Evolutionary conservation across 1,140 invertebrate genomes (phyloP).

Genomic region (Cyclina sinensis): DNA sequence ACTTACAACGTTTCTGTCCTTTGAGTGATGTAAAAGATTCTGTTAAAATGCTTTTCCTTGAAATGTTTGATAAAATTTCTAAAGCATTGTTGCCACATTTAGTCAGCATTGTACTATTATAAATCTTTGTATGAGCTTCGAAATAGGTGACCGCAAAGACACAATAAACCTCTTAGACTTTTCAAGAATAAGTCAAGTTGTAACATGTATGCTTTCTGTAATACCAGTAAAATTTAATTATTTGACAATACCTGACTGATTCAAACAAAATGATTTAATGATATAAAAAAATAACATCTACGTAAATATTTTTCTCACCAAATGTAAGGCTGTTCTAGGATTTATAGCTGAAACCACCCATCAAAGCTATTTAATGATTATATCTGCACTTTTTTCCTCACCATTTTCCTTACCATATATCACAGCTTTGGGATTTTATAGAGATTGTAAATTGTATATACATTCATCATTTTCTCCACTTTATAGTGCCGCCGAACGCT

Average conservation of each 20-base stretch:
- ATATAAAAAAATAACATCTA: background rate
- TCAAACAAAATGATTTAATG: conserved; percentile 30
- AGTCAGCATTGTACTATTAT: too few species aligned
- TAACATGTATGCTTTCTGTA: too few species aligned
- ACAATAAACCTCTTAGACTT: too few species aligned
- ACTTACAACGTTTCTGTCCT: too few species aligned
- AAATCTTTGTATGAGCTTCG: too few species aligned
- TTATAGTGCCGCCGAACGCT: background rate
- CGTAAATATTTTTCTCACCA: background rate
- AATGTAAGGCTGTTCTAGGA: background rate
- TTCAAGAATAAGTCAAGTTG: too few species aligned
- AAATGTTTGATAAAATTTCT: too few species aligned
- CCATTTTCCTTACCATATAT: conserved; percentile 28
- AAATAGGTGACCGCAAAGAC: too few species aligned
- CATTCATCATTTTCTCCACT: background rate
- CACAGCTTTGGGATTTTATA: background rate
- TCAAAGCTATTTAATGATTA: background rate
- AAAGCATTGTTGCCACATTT: too few species aligned
- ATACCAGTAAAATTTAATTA: conserved; percentile 1
- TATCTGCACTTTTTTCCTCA: background rate
- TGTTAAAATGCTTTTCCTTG: too few species aligned
- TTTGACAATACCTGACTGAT: background rate
- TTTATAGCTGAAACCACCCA: conserved; percentile 6
- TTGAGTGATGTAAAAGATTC: too few species aligned
- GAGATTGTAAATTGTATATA: conserved; percentile 21